Evolutionary conservation across 1,140 invertebrate species (phyloP).

Genomic region (Ceratina calcarata): DNA sequence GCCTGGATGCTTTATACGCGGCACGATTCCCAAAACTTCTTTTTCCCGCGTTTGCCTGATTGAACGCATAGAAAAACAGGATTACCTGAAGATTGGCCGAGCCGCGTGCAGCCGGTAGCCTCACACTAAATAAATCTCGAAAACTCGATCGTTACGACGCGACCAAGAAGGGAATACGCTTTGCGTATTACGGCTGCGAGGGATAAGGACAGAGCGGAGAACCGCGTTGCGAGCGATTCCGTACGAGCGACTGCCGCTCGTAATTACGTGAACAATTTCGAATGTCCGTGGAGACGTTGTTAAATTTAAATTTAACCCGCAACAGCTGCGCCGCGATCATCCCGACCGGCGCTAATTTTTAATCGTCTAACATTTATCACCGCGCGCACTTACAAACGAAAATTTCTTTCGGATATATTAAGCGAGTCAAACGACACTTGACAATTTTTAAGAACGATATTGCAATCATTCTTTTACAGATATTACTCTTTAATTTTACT

Average conservation of each 20-base stretch:
- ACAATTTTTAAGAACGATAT: too few relatives aligned
- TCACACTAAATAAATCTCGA: slow-evolving; percentile 19
- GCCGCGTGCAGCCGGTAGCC: neutral
- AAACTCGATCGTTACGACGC: slow-evolving; percentile 16
- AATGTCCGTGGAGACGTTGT: too few relatives aligned
- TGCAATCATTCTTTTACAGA: too few relatives aligned
- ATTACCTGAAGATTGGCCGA: slow-evolving; percentile 25
- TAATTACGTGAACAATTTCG: too few relatives aligned
- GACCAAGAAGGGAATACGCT: neutral
- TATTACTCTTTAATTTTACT: too few relatives aligned
- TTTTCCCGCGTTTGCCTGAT: slow-evolving; percentile 2
- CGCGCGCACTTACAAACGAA: too few relatives aligned
- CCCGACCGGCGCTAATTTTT: too few relatives aligned
- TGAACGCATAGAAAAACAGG: slow-evolving; percentile 17
- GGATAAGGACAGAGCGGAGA: neutral
- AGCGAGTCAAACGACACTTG: too few relatives aligned
- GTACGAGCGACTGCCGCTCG: neutral
- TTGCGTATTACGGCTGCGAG: slow-evolving; percentile 7
- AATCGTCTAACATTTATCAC: too few relatives aligned
- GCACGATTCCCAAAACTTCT: slow-evolving; percentile 35
- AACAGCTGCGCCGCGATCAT: too few relatives aligned
- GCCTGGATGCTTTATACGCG: slow-evolving; percentile 45
- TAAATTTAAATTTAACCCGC: too few relatives aligned
- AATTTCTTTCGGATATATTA: too few relatives aligned
- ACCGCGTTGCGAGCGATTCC: neutral